Base-by-base conservation (phyloP, 2,888 invertebrate genomes). In the Brenthis hecate region DNA sequence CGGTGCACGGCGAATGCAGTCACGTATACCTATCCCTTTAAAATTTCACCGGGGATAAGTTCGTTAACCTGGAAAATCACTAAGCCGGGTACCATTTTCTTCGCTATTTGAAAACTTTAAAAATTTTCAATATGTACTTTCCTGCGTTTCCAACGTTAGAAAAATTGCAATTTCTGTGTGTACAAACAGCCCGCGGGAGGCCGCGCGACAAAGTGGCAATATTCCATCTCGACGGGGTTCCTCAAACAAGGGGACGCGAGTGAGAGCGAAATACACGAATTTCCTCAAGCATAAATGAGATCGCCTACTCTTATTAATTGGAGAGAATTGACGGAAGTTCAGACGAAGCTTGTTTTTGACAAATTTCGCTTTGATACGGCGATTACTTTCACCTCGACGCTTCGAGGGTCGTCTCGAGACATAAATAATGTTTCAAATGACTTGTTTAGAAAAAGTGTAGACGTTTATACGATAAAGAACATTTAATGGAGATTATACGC, bases 181-280 rank as follows among this genome's bases (percentile, higher is more conserved):
- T 83, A 83, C 81, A 86, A 84, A 89, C 87, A 86, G 89, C 88
- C 89, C 80, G 85, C 87, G 88, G 88, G 91, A 84, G 85, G 82
- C 83, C 83, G 79, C 83, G 87, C 89, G 88, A 92, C 92, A 92
- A 92, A 92, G 91, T 92, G 91, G 91, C 92, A 92, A 92, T 92
- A 92, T 91, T 89, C 86, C 81, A 85, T 89, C 92, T 89, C 92
- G 79, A 84, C 91, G 91, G 92, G 92, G 89, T 83, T 88, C 84
- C 91, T 88, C 88, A 90, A 91, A 91, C 89, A 91, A 90, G 92
- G 92, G 92, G 85, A 84, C 82, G 73, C 68, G 85, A 89, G 64
- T 16, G 80, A 74, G 87, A 91, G 58, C 66, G 75, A 69, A 23
- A 70, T 77, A 87, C 75, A 70, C 51, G 60, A 66, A 69, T 57